phyloP scores from a whole-genome alignment of 2,888 invertebrate genomes.

The Protula sp. region DNA sequence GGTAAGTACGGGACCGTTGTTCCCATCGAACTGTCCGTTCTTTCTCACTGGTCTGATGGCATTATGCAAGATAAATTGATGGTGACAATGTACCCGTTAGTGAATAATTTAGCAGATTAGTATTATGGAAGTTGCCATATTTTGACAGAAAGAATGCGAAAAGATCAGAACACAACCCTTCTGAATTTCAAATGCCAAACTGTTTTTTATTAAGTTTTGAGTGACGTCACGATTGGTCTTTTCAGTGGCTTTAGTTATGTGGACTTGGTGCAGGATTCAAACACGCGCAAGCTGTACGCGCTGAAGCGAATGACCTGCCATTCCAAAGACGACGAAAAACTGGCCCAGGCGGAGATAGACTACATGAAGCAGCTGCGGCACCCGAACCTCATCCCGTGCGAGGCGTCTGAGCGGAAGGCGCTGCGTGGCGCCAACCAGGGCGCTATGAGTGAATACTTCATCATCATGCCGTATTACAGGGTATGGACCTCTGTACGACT shows the following conservation, averaged over 20 bases:
- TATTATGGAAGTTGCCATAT: not conserved
- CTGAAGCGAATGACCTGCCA: constrained; percentile 78
- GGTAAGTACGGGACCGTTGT: too few species aligned
- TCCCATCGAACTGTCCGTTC: too few species aligned
- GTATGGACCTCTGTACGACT: constrained; percentile 49
- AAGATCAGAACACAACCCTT: too few species aligned
- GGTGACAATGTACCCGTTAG: too few species aligned
- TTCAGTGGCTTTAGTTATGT: constrained; percentile 75
- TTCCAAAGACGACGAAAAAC: constrained; percentile 67
- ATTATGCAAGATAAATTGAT: too few species aligned
- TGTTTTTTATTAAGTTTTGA: too few species aligned
- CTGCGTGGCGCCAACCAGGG: constrained; percentile 41
- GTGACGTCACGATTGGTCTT: too few species aligned
- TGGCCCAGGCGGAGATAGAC: constrained; percentile 68
- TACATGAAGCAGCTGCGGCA: constrained; percentile 68
- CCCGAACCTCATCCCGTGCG: constrained; percentile 68
- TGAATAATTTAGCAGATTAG: not conserved
- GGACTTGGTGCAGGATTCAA: constrained; percentile 67
- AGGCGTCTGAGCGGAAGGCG: constrained; percentile 62
- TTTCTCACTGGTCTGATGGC: too few species aligned
- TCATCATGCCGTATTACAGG: constrained; percentile 71
- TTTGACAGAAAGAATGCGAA: too few species aligned
- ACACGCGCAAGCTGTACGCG: constrained; percentile 66
- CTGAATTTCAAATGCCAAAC: too few species aligned
- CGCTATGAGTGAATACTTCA: constrained; percentile 64